A percentile compares a stretch with the other conserved stretches of the same genome.
Evolutionary conservation across 2,113 vertebrate species (phyloP).

Genomic region (Nestor notabilis): DNA sequence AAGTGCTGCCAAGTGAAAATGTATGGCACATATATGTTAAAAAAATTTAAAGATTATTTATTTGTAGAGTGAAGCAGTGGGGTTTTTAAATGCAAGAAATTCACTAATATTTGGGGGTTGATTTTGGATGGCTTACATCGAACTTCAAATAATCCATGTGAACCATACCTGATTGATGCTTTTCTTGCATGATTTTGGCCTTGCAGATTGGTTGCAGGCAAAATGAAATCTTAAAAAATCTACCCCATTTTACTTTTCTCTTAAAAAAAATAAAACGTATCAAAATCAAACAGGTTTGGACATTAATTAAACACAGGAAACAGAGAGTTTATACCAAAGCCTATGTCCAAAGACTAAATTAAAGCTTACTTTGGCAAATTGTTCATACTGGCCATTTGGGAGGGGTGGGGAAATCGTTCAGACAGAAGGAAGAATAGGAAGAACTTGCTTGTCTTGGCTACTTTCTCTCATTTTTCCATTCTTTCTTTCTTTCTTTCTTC

Average conservation of each 20-base stretch:
- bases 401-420: conserved; percentile 67
- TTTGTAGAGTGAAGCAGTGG: not conserved
- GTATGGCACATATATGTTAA: not conserved
- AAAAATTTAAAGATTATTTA: not conserved
- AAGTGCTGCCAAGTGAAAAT: not conserved
- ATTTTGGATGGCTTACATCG: not conserved
- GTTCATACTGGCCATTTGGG: conserved; percentile 35
- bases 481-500: conserved; percentile 61
- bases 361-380: conserved; percentile 78
- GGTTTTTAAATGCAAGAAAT: not conserved
- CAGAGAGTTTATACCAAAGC: conserved; percentile 24
- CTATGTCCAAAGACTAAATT: conserved; percentile 48
- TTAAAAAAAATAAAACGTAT: conserved; percentile 21
- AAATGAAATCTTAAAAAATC: conserved; percentile 19
- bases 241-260: not conserved
- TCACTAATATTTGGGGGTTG: not conserved
- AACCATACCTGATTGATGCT: not conserved
- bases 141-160: not conserved
- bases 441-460: conserved; percentile 80
- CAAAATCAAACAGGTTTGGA: conserved; percentile 3
- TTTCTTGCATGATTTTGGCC: not conserved
- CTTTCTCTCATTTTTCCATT: conserved; percentile 67
- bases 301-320: conserved; percentile 17
- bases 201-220: not conserved
- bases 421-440: conserved; percentile 76